These are phyloP conservation scores for Caenorhabditis becei DNA, from an alignment of 2,888 invertebrate species.

Conservation along the genomic window DNA sequence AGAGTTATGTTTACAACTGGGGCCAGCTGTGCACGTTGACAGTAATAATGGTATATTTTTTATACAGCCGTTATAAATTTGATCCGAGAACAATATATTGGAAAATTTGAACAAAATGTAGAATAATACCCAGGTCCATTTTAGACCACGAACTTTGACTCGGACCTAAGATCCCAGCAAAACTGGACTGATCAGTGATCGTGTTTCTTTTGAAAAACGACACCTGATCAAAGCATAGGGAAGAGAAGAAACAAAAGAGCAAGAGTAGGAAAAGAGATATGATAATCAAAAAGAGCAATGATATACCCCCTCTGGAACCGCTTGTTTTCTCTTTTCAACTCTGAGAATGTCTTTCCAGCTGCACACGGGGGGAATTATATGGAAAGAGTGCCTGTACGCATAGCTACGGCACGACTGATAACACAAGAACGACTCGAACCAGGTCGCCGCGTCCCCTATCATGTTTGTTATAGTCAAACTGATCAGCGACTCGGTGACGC, in stretches of 20 bases:
- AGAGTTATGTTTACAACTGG: no score
- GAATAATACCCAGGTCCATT: no score
- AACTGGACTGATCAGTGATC: not conserved
- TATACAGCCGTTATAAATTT: no score
- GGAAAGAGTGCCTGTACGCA: conserved; percentile 21
- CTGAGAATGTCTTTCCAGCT: not conserved
- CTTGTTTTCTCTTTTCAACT: not conserved
- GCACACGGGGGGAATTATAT: not conserved
- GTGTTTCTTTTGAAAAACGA: not conserved
- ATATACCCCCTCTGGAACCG: no score
- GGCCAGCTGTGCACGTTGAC: no score
- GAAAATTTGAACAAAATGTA: no score
- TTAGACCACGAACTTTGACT: not conserved
- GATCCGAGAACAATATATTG: no score
- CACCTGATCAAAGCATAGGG: not conserved
- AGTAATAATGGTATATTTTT: no score
- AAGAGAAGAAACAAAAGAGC: not conserved
- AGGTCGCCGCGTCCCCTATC: conserved; percentile 26
- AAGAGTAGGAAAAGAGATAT: not conserved
- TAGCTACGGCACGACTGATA: conserved; percentile 32
- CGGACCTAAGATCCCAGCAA: no score
- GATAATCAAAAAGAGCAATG: not conserved
- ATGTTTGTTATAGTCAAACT: conserved; percentile 41
- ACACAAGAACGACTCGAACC: conserved; percentile 40
- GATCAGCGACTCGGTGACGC: conserved; percentile 12